These are phyloP conservation scores for Mormyrus hasselquistii DNA, from an alignment of 2,797 vertebrate genomes.

Conservation along the genomic window DNA sequence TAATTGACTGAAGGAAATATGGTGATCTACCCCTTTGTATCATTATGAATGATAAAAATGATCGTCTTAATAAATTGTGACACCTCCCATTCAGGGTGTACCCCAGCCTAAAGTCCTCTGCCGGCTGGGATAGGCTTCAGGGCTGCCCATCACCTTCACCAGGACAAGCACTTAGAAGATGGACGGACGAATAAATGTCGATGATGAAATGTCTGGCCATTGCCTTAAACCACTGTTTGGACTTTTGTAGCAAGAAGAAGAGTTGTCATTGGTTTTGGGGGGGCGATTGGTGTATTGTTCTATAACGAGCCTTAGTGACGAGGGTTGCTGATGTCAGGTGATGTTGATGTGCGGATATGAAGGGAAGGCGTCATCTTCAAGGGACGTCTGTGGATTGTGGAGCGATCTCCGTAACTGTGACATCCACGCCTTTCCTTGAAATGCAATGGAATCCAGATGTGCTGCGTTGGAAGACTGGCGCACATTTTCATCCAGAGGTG, in stretches of 20 bases:
- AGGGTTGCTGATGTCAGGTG: not conserved
- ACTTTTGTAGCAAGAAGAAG: not conserved
- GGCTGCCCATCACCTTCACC: not conserved
- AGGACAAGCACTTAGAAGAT: not conserved
- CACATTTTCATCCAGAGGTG: not conserved
- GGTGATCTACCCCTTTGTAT: not conserved
- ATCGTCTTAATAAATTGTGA: not conserved
- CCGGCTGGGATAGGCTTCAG: not conserved
- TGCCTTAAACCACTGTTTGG: not conserved
- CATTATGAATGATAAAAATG: not conserved
- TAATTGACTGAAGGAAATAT: not conserved
- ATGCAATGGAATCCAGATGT: not conserved
- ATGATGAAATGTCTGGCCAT: not conserved
- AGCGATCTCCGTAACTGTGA: not conserved
- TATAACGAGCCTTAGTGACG: not conserved
- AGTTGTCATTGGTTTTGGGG: not conserved
- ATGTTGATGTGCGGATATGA: not conserved
- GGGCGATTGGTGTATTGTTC: not conserved
- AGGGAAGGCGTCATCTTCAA: not conserved
- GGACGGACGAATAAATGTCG: not conserved
- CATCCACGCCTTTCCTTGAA: not conserved
- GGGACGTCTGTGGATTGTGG: not conserved
- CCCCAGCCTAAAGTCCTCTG: not conserved
- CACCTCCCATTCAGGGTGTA: not conserved
- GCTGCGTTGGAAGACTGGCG: not conserved